Evolutionary conservation across 2,888 invertebrate species (phyloP).

Genomic region (Trachelus troglodyta): DNA sequence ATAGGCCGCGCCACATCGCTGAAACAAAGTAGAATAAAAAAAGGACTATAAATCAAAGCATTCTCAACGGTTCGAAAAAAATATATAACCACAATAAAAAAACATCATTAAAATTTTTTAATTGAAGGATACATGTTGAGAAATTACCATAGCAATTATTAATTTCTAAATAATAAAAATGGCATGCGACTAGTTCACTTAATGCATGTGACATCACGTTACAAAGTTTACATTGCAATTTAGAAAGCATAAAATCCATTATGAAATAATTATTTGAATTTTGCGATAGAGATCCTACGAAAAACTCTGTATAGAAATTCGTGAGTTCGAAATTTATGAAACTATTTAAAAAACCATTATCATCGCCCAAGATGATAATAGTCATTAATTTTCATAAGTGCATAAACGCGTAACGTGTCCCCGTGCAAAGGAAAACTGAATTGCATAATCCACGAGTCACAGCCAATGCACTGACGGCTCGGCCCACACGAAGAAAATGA

Average conservation of each 20-base stretch:
- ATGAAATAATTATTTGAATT: not conserved
- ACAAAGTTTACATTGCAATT: not conserved
- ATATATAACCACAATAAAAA: not conserved
- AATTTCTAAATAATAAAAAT: not conserved
- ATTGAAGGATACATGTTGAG: not conserved
- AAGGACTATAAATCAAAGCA: not conserved
- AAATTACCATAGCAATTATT: not conserved
- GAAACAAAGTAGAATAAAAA: slow-evolving; percentile 42
- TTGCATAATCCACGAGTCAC: slow-evolving; percentile 8
- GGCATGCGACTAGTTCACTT: not conserved
- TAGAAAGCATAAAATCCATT: not conserved
- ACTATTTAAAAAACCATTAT: not conserved
- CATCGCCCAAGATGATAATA: not conserved
- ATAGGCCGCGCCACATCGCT: slow-evolving; percentile 65
- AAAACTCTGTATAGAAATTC: not conserved
- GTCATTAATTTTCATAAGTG: not conserved
- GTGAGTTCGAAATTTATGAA: not conserved
- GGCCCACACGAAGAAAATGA: slow-evolving; percentile 2
- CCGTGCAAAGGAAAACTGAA: not conserved
- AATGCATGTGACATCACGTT: not conserved
- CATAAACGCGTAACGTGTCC: not conserved
- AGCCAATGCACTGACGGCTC: slow-evolving; percentile 30
- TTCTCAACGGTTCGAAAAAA: not conserved
- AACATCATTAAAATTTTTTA: not conserved
- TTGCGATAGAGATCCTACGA: not conserved